Conservation (phyloP, 1,140 invertebrate genomes). For the Oscheius sp. region DNA sequence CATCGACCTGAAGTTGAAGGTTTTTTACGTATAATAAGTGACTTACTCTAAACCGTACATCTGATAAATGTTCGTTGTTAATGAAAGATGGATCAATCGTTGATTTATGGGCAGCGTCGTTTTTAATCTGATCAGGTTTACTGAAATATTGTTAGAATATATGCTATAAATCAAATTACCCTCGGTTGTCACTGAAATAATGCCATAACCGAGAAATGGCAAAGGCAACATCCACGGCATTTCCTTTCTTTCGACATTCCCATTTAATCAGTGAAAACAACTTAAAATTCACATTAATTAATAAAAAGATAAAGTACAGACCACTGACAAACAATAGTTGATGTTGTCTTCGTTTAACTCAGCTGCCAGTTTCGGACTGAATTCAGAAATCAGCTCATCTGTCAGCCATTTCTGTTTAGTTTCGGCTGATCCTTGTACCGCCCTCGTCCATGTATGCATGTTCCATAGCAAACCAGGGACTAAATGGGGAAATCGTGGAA, state of each 20-base stretch:
- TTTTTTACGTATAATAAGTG: not conserved
- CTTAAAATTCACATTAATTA: not conserved
- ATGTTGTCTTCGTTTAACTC: conserved; percentile 8
- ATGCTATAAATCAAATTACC: not conserved
- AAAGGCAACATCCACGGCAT: not conserved
- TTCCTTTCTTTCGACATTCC: conserved; percentile 10
- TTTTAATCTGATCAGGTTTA: not conserved
- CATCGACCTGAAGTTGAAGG: not conserved
- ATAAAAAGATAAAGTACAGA: not conserved
- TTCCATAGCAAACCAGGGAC: not conserved
- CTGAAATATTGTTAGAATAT: not conserved
- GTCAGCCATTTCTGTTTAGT: not conserved
- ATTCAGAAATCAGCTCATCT: conserved; percentile 3
- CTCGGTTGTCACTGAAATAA: not conserved
- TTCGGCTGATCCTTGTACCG: conserved; percentile 3
- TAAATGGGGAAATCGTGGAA: not conserved
- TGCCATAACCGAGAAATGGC: conserved; percentile 10
- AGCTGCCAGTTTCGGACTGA: conserved; percentile 8
- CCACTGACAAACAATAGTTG: conserved; percentile 7
- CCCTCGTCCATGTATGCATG: not conserved
- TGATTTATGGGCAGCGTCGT: not conserved
- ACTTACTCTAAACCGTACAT: not conserved
- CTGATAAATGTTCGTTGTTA: conserved; percentile 7
- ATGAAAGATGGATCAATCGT: conserved; percentile 3
- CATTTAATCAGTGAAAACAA: conserved; percentile 10